A percentile compares a stretch with the other conserved stretches of the same genome.
phyloP scores from a whole-genome alignment of 2,888 invertebrate genomes.

The Cosmorhoe ocellata region DNA sequence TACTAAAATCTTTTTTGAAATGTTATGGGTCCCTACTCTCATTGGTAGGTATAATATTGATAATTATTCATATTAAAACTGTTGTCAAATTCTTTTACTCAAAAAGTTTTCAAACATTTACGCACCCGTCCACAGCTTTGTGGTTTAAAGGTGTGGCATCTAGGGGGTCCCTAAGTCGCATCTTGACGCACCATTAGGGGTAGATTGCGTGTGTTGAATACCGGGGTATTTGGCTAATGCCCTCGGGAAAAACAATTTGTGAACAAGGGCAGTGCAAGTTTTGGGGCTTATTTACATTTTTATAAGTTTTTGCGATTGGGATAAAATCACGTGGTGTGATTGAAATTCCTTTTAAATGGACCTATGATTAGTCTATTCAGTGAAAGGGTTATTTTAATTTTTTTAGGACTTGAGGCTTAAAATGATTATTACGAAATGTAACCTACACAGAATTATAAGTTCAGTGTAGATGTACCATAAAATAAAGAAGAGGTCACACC shows the following conservation, averaged over 20 bases:
- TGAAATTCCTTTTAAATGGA: too few relatives aligned
- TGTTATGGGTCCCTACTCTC: too few relatives aligned
- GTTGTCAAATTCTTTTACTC: too few relatives aligned
- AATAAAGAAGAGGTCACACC: constrained; percentile 12
- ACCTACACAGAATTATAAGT: too few relatives aligned
- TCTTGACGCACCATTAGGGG: constrained; percentile 74
- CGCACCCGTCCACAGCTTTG: not conserved
- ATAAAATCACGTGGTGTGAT: constrained; percentile 3
- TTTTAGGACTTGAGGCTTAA: too few relatives aligned
- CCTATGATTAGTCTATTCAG: too few relatives aligned
- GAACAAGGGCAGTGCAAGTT: constrained; percentile 21
- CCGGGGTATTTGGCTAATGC: constrained; percentile 73
- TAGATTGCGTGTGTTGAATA: constrained; percentile 72
- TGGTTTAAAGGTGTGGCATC: constrained; percentile 15
- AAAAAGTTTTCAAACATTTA: not conserved
- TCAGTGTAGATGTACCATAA: not conserved
- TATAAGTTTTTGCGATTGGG: constrained; percentile 12
- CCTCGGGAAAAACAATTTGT: constrained; percentile 70
- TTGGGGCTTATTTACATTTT: constrained; percentile 19
- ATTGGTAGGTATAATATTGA: too few relatives aligned
- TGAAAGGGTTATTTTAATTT: too few relatives aligned
- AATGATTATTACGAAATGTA: too few relatives aligned
- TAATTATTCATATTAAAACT: too few relatives aligned
- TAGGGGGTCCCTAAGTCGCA: constrained; percentile 46
- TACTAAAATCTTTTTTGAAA: too few relatives aligned